phyloP scores from a whole-genome alignment of 1,140 invertebrate species.

The Araneus ventricosus region DNA sequence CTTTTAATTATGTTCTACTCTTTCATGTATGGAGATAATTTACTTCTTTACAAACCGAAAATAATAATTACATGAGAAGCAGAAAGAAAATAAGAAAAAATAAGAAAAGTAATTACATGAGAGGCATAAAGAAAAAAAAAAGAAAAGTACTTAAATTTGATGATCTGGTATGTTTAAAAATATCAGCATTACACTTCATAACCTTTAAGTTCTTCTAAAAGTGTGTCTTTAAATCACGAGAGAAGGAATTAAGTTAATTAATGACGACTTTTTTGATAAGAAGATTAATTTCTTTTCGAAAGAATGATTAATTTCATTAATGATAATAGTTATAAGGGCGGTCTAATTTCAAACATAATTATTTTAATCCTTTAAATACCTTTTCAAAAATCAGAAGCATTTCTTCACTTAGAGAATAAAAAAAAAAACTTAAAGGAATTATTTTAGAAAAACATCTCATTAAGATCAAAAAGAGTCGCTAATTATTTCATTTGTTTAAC shows the following conservation, averaged over 20 bases:
- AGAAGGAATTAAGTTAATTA: neutral
- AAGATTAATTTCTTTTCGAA: neutral
- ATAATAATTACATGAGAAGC: too few relatives aligned
- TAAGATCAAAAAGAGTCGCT: neutral
- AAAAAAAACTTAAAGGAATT: neutral
- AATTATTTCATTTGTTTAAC: conserved; percentile 2
- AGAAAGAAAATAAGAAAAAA: too few relatives aligned
- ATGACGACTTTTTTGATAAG: neutral
- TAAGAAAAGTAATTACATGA: too few relatives aligned
- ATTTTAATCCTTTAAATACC: neutral
- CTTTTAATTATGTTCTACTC: too few relatives aligned
- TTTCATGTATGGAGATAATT: too few relatives aligned
- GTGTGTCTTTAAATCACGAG: too few relatives aligned
- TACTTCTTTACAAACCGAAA: too few relatives aligned
- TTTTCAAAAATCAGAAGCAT: neutral
- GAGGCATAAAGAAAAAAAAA: too few relatives aligned
- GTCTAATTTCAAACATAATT: neutral
- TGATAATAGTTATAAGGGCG: neutral
- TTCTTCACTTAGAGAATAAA: neutral
- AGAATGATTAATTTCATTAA: neutral
- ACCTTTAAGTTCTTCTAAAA: too few relatives aligned
- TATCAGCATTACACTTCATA: too few relatives aligned
- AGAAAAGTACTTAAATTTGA: too few relatives aligned
- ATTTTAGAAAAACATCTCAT: neutral
- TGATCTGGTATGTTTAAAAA: too few relatives aligned